Evolutionary conservation across 2,797 vertebrate genomes (phyloP).

Genomic region (Rhincodon typus): DNA sequence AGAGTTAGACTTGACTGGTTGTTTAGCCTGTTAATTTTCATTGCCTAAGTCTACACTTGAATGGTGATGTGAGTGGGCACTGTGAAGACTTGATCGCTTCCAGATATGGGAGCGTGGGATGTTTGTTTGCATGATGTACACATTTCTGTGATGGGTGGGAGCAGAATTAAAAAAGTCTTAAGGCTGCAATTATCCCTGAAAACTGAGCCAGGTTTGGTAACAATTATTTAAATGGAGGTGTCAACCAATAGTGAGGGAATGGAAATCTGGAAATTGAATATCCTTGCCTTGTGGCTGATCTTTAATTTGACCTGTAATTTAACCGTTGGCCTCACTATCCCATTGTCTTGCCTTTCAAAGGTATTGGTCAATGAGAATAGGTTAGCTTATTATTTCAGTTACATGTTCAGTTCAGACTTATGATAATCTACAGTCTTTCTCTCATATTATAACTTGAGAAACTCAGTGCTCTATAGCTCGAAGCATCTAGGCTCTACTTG

Average conservation of each 20-base stretch:
- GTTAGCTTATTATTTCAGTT: background rate
- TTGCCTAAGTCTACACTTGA: too few relatives aligned
- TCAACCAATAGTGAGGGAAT: background rate
- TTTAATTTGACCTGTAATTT: background rate
- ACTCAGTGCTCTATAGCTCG: background rate
- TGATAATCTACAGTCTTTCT: background rate
- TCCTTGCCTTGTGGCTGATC: background rate
- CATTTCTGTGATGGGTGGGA: background rate
- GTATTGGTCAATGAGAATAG: background rate
- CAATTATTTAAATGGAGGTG: background rate
- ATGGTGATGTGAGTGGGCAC: background rate
- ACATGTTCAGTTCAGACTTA: background rate
- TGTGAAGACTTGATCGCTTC: background rate
- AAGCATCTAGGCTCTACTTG: background rate
- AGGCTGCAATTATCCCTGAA: background rate
- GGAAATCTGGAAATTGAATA: background rate
- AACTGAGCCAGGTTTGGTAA: background rate
- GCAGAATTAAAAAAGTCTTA: background rate
- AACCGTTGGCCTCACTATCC: background rate
- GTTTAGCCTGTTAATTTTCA: background rate
- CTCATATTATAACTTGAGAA: background rate
- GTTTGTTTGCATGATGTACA: background rate
- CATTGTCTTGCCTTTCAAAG: background rate
- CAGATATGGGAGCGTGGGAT: background rate
- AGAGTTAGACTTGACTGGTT: background rate